These are phyloP conservation scores for Monodelphis domestica DNA, from an alignment of 2,797 vertebrate species.

Conservation along the genomic window DNA sequence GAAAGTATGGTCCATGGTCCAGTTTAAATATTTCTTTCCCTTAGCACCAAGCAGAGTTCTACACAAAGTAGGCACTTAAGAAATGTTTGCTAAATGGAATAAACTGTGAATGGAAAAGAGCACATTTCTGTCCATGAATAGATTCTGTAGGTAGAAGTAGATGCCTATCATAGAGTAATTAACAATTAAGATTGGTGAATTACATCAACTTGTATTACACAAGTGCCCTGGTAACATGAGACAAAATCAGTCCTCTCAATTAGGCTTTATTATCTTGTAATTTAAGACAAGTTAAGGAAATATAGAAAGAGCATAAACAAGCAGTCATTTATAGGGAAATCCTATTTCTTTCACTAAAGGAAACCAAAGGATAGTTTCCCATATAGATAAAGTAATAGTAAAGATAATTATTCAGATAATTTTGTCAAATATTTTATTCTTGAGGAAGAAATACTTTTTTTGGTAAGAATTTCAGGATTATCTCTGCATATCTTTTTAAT, in stretches of 20 bases:
- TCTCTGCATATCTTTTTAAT: neutral
- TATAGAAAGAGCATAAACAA: neutral
- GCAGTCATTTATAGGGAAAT: neutral
- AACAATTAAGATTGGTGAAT: neutral
- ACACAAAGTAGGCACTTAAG: no score
- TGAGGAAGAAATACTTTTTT: neutral
- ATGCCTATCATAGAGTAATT: neutral
- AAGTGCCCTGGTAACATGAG: neutral
- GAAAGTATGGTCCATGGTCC: no score
- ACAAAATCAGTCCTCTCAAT: neutral
- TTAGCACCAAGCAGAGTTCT: no score
- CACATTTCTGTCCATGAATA: neutral
- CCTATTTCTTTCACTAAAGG: neutral
- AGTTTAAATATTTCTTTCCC: no score
- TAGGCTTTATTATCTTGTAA: neutral
- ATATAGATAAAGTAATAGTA: neutral
- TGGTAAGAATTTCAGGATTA: neutral
- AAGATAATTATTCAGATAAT: neutral
- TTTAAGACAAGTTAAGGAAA: neutral
- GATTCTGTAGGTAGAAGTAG: neutral
- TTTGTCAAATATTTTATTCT: neutral
- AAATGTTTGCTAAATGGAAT: neutral
- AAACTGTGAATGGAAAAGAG: neutral
- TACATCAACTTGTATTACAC: neutral
- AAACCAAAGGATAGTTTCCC: neutral